These are phyloP conservation scores for Euglossa dilemma DNA, from an alignment of 1,140 invertebrate genomes.

Conservation along the genomic window DNA sequence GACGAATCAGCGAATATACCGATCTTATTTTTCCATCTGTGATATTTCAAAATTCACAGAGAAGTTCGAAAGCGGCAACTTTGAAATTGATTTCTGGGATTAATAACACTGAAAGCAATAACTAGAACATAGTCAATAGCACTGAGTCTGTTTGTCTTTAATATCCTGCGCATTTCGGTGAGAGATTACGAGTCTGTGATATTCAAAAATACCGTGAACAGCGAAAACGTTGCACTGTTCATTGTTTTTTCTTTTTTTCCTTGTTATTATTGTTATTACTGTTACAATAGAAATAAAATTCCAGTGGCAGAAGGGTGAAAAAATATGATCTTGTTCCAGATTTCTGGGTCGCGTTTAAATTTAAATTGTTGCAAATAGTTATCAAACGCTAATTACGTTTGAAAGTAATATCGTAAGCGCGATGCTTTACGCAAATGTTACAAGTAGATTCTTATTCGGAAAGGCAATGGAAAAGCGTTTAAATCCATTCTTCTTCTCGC, in stretches of 20 bases:
- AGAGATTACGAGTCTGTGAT: background rate
- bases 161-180: background rate
- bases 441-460: too few relatives aligned
- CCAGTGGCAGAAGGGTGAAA: background rate
- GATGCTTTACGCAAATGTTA: too few relatives aligned
- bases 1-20: too few relatives aligned
- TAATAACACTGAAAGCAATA: background rate
- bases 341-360: background rate
- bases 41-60: background rate
- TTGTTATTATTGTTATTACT: too few relatives aligned
- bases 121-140: background rate
- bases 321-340: background rate
- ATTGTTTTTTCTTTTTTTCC: background rate
- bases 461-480: too few relatives aligned
- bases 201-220: background rate
- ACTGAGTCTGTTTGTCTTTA: background rate
- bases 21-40: too few relatives aligned
- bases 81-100: background rate
- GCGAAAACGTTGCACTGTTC: background rate
- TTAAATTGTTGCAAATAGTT: too few relatives aligned
- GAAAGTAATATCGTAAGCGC: background rate
- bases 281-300: background rate
- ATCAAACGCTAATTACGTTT: background rate
- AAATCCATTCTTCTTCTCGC: too few relatives aligned
- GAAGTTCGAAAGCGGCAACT: background rate